A percentile compares a stretch with the other conserved stretches of the same genome.
phyloP scores from a whole-genome alignment of 1,140 invertebrate species.

The Zaprionus gabonicus region DNA sequence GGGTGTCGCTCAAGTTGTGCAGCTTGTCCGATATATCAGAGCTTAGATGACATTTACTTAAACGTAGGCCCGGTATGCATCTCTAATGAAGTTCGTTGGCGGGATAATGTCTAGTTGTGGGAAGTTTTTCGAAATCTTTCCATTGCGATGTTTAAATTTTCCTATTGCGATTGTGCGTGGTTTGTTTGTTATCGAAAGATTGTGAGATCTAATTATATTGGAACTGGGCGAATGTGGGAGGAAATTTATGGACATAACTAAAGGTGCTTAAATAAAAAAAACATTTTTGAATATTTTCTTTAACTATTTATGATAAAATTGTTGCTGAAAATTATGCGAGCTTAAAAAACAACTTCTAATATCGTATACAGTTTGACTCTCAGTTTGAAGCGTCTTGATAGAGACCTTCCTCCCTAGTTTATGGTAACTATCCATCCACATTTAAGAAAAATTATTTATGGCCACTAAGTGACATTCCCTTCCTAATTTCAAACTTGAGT shows the following conservation, averaged over 20 bases:
- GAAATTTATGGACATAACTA: neutral
- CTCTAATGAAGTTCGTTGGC: slow-evolving; percentile 18
- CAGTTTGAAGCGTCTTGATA: too few species aligned
- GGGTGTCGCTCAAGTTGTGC: slow-evolving; percentile 11
- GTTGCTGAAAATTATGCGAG: neutral
- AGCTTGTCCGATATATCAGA: neutral
- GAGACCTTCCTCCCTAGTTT: too few species aligned
- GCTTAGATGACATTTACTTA: neutral
- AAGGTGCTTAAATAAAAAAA: too few species aligned
- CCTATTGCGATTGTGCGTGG: neutral
- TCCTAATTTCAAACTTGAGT: neutral
- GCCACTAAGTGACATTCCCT: neutral
- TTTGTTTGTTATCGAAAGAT: neutral
- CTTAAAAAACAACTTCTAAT: too few species aligned
- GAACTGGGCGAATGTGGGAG: neutral
- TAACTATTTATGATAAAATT: neutral
- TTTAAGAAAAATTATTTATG: too few species aligned
- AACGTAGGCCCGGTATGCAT: neutral
- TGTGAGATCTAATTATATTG: neutral
- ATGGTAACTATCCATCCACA: too few species aligned
- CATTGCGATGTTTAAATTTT: neutral
- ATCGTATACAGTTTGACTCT: too few species aligned
- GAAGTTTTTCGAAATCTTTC: neutral
- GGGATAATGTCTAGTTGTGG: neutral
- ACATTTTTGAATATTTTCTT: too few species aligned